Base-by-base conservation (phyloP, 2,888 invertebrate species). In the Diachrysia chrysitis region DNA sequence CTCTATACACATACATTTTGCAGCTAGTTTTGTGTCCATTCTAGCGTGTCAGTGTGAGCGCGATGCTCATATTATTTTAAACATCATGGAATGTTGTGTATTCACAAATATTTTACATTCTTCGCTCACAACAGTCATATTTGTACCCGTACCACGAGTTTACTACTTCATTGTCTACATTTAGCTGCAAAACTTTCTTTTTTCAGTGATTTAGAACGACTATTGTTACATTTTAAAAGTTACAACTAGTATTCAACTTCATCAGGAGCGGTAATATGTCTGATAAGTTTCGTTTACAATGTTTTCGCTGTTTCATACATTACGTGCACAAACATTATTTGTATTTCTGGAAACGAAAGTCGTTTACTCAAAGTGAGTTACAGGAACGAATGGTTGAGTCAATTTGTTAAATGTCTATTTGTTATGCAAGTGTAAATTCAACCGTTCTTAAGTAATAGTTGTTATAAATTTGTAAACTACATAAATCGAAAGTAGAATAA, bases 91-190 rank as follows among this genome's bases (percentile, higher is more conserved):
- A 68, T 68, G 75, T 73, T 55, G 55, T 35, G 42, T n/a, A n/a
- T 6, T 59, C 65, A 59, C 73, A 67, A 64, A 67, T 59, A 77
- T 61, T 67, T 69, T 46, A 60, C n/a, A 77, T 80, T 70, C 67
- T 73, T 81, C 57, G 73, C 64, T 71, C 58, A 66, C 60, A 64
- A 55, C 58, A 58, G 51, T 42, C 53, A 63, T 60, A 63, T 69
- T 60, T 63, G 56, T 59, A 35, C 25, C 58, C 29, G 32, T 21
- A 17, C n/a, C 62, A 48, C 25, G 19, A 10, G 42, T 42, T 42
- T 42, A 42, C 42, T 42, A 21, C 48, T 57, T 54, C 58, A 69
- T 65, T 54, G 42, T 76, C 51, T 29, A 67, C 58, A 12, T 59
- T 77, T 58, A 57, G 12, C 57, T n/a, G 32, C 12, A 9, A 29